Evolutionary conservation across 2,888 invertebrate species (phyloP).

Genomic region (Pilophorus perplexus): DNA sequence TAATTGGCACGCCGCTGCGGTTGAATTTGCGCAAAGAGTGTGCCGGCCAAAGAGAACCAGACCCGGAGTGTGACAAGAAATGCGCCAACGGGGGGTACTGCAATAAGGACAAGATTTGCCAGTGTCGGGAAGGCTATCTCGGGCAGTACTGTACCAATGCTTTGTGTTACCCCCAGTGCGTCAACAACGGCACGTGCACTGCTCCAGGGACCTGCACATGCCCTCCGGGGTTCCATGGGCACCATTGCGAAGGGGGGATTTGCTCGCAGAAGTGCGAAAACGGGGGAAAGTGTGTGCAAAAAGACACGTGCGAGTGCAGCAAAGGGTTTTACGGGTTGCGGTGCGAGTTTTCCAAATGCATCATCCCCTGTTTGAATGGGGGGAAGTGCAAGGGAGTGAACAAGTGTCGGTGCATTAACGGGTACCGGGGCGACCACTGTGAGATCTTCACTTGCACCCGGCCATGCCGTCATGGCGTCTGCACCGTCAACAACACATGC

Average conservation of each 20-base stretch:
- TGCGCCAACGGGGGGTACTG: constrained; percentile 84
- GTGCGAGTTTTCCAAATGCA: constrained; percentile 88
- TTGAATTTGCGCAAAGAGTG: constrained; percentile 89
- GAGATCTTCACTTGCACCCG: constrained; percentile 76
- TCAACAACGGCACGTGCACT: constrained; percentile 89
- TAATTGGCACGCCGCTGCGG: constrained; percentile 83
- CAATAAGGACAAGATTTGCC: constrained; percentile 78
- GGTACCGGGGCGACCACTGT: constrained; percentile 84
- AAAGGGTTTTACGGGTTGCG: constrained; percentile 86
- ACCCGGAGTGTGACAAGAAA: constrained; percentile 84
- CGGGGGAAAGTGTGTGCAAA: constrained; percentile 91
- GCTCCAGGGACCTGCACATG: constrained; percentile 86
- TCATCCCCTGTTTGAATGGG: constrained; percentile 86
- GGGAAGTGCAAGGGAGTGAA: constrained; percentile 87
- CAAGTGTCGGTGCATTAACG: constrained; percentile 81
- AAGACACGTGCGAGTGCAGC: constrained; percentile 88
- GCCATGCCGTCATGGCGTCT: constrained; percentile 75
- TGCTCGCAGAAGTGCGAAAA: constrained; percentile 88
- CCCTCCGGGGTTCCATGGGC: constrained; percentile 84
- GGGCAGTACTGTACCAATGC: constrained; percentile 87
- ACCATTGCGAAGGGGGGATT: constrained; percentile 89
- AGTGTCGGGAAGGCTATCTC: constrained; percentile 86
- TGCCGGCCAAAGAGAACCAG: constrained; percentile 86
- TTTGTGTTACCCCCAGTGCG: constrained; percentile 86
- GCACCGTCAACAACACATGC: constrained; percentile 65